phyloP scores from a whole-genome alignment of 2,888 invertebrate species.

The Pomacea canaliculata region DNA sequence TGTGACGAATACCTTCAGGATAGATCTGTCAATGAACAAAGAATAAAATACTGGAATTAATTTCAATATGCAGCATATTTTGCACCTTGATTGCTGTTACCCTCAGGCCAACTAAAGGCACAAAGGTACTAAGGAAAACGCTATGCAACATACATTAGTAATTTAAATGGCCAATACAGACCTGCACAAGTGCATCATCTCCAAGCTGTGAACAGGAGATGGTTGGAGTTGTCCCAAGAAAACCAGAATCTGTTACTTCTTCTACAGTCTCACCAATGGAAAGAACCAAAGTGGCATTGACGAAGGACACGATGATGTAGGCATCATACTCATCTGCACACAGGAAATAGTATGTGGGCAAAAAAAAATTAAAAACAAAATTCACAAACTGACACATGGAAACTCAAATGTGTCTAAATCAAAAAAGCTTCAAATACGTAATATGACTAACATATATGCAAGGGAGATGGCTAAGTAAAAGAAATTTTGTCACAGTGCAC shows the following conservation, averaged over 20 bases:
- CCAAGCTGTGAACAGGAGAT: conserved; percentile 97
- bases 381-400: too few relatives aligned
- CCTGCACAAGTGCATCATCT: conserved; percentile 97
- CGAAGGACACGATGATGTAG: conserved; percentile 99
- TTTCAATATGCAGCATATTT: neutral
- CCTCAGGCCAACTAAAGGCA: neutral
- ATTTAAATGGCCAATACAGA: conserved; percentile 56
- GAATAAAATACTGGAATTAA: too few relatives aligned
- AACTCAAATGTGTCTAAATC: too few relatives aligned
- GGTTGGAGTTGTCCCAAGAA: conserved; percentile 97
- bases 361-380: too few relatives aligned
- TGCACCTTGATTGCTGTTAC: neutral
- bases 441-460: too few relatives aligned
- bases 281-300: conserved; percentile 96
- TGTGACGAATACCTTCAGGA: conserved; percentile 98
- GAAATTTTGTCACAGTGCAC: too few relatives aligned
- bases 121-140: too few relatives aligned
- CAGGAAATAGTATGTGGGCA: conserved; percentile 17
- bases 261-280: conserved; percentile 98
- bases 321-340: conserved; percentile 95
- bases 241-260: conserved; percentile 99
- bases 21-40: conserved; percentile 78
- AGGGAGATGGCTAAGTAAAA: too few relatives aligned
- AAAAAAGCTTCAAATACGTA: too few relatives aligned
- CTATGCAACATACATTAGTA: too few relatives aligned